Base-by-base conservation (phyloP, 2,888 invertebrate species). In the Dynastes tityus region DNA sequence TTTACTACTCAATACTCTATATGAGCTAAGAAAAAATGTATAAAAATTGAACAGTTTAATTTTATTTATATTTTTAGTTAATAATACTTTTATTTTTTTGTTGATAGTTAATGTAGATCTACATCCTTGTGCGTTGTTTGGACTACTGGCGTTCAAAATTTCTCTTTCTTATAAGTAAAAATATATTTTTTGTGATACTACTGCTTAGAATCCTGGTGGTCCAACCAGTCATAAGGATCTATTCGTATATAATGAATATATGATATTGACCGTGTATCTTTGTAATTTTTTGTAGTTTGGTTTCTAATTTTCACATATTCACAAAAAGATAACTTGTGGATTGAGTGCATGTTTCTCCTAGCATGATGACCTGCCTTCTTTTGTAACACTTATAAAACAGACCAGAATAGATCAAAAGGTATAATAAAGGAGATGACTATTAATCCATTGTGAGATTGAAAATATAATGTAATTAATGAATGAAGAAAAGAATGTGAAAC, bases 171-270 rank as follows among this genome's bases (percentile, higher is more conserved):
- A 58, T 71, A 58, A 37, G 53, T 71, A 58, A 55, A 55, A 45
- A 68, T 29, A 68, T 68, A 68, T 51, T 74, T 74, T 74, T 61
- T 74, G 73, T 74, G 73, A 74, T 74, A 74, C 32, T 74, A 61
- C 45, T 45, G 61, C 61, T 61, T 40, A 61, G 45, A 45, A 61
- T 45, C 6, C 61, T 61, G 27, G 3, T 32, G 58, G 61, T 73
- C 16, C 58, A 40, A 74, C 63, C 8, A 61, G 29, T 9, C 27
- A 8, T 32, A 27, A 0, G 68, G 68, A 68, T 74, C 32, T 58
- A 16, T 53, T 27, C 16, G 8, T 71, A 55, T 71, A 61, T 73
- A 73, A 40, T 16, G 49, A 61, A 61, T 61, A 49, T 61, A 45
- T 58, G 45, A 74, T 74, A 58, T 51, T 61, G 73, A 74, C n/a